Percentiles rank a stretch among this genome's conserved stretches.
These are phyloP conservation scores for Sarcophaga rosellei DNA, from an alignment of 2,888 invertebrate species.

Conservation along the genomic window DNA sequence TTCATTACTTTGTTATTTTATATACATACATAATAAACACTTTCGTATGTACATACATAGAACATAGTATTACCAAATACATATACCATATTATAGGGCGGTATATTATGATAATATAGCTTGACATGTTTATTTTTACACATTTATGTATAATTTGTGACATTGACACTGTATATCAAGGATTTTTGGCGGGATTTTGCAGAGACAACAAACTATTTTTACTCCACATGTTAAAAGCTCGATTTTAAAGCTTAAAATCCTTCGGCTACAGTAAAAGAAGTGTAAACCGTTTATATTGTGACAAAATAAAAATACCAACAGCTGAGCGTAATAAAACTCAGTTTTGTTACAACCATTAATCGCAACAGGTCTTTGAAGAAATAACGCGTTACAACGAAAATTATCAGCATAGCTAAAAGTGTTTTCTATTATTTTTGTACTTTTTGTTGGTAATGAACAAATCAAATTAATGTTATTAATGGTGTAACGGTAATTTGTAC, in stretches of 20 bases:
- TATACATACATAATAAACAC: no score
- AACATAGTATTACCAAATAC: no score
- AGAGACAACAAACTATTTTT: no score
- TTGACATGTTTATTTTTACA: no score
- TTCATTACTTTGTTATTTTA: no score
- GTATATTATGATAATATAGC: no score
- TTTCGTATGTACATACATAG: no score
- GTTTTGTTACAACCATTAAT: conserved; percentile 58
- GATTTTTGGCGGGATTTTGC: no score
- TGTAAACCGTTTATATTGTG: background rate
- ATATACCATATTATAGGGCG: no score
- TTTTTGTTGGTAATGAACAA: background rate
- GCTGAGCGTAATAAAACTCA: conserved; percentile 43
- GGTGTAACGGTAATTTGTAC: background rate
- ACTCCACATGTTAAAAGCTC: background rate
- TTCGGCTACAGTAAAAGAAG: background rate
- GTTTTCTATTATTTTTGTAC: background rate
- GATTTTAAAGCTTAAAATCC: background rate
- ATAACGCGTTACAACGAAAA: background rate
- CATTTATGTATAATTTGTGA: no score
- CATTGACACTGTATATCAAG: no score
- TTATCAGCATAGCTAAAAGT: background rate
- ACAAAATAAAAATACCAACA: background rate
- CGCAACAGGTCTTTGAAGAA: conserved; percentile 64
- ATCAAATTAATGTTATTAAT: background rate